Evolutionary conservation across 2,888 invertebrate species (phyloP).

Genomic region (Brachylomia viminalis): DNA sequence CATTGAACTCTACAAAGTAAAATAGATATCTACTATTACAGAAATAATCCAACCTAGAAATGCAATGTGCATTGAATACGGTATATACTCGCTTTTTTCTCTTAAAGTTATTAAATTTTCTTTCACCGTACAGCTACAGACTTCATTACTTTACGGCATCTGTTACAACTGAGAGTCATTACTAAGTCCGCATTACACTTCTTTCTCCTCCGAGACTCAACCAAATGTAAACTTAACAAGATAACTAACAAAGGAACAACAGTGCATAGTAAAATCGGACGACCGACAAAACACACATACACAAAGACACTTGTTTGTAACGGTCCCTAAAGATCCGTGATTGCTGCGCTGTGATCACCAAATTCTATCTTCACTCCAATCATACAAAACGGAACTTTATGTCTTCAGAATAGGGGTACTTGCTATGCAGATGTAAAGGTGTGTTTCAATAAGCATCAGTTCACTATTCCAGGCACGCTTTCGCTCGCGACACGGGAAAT

Average conservation of each 20-base stretch:
- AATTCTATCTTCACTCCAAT: conserved; percentile 27
- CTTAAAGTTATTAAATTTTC: conserved; percentile 49
- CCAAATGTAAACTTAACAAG: conserved; percentile 62
- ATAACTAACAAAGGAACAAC: conserved; percentile 59
- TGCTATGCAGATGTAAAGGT: conserved; percentile 58
- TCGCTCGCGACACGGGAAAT: conserved; percentile 76
- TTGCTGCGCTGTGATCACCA: conserved; percentile 70
- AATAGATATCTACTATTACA: conserved; percentile 29
- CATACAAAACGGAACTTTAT: conserved; percentile 60
- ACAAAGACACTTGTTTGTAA: conserved; percentile 74
- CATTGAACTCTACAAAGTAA: conserved; percentile 15
- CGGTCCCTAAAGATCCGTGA: conserved; percentile 76
- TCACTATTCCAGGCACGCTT: conserved; percentile 78
- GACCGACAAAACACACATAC: conserved; percentile 60
- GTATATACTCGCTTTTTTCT: conserved; percentile 7
- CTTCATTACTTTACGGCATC: conserved; percentile 51
- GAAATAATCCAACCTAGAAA: conserved; percentile 28
- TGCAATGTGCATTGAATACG: conserved; percentile 35
- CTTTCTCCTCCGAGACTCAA: conserved; percentile 27
- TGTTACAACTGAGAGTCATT: conserved; percentile 15
- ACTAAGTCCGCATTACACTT: conserved; percentile 21
- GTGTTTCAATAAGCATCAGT: conserved; percentile 75
- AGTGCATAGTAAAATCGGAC: conserved; percentile 53
- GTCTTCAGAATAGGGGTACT: not conserved
- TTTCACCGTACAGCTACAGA: conserved; percentile 17